Conservation (phyloP, 1,140 invertebrate species). For the Homalodisca vitripennis region DNA sequence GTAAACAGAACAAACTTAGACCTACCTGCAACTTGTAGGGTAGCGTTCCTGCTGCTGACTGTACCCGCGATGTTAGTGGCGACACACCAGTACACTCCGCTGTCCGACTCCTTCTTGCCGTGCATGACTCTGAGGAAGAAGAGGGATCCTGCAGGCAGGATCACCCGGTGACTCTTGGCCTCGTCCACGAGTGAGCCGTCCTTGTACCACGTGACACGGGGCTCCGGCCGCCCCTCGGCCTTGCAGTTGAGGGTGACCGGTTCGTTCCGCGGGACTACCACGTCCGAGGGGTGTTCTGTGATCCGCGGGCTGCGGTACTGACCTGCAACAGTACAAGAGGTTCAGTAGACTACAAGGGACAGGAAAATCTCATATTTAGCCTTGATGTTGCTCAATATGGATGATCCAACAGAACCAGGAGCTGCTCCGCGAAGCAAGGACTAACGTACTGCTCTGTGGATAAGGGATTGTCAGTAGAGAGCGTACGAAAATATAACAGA, state of each 20-base stretch:
- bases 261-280: constrained; percentile 80
- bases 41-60: constrained; percentile 70
- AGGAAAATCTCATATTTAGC: too few species aligned
- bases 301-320: constrained; percentile 43
- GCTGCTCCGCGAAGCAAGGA: too few species aligned
- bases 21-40: constrained; percentile 77
- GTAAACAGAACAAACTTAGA: neutral
- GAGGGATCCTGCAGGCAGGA: constrained; percentile 40
- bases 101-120: constrained; percentile 79
- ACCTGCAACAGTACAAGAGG: constrained; percentile 37
- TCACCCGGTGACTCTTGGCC: constrained; percentile 43
- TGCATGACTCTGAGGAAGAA: constrained; percentile 62
- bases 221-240: constrained; percentile 90
- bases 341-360: too few species aligned
- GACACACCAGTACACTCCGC: constrained; percentile 83
- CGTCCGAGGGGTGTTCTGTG: constrained; percentile 43
- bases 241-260: constrained; percentile 88
- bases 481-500: too few species aligned
- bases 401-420: too few species aligned
- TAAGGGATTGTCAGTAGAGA: too few species aligned
- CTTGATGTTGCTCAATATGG: too few species aligned
- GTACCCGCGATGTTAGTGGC: constrained; percentile 84
- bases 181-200: constrained; percentile 71
- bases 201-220: constrained; percentile 89
- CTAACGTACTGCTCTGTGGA: too few species aligned